Evolutionary conservation across 2,888 invertebrate genomes (phyloP).

Genomic region (Spodoptera picta): DNA sequence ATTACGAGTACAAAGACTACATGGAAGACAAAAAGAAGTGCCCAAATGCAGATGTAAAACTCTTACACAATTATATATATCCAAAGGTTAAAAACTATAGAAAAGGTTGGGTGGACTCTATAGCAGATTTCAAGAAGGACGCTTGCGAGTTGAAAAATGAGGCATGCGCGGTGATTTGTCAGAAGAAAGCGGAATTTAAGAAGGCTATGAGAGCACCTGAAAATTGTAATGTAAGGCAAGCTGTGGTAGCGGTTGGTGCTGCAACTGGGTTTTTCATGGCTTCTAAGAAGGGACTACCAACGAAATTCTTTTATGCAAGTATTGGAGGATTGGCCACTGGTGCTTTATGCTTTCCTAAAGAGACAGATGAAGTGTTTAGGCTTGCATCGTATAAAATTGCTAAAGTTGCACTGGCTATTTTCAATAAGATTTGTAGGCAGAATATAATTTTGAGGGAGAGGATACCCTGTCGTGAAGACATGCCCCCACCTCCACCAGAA

Average conservation of each 20-base stretch:
- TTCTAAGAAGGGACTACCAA: conserved; percentile 47
- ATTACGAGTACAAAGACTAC: conserved; percentile 72
- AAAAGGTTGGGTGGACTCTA: conserved; percentile 30
- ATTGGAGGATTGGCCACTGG: conserved; percentile 21
- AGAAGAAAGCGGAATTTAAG: conserved; percentile 57
- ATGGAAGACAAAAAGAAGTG: conserved; percentile 60
- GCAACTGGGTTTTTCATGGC: conserved; percentile 58
- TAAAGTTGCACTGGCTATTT: conserved; percentile 50
- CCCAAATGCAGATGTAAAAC: conserved; percentile 61
- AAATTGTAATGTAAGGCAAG: conserved; percentile 62
- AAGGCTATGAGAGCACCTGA: conserved; percentile 65
- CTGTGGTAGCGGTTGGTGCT: conserved; percentile 57
- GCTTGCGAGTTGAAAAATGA: conserved; percentile 36
- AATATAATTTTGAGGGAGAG: conserved; percentile 60
- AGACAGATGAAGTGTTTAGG: conserved; percentile 67
- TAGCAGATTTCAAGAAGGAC: conserved; percentile 31
- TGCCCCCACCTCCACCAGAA: conserved; percentile 50
- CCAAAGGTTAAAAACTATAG: conserved; percentile 66
- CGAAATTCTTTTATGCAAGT: conserved; percentile 27
- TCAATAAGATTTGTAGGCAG: conserved; percentile 60
- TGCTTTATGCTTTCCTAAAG: conserved; percentile 32
- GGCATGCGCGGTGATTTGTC: conserved; percentile 14
- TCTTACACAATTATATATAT: conserved; percentile 64
- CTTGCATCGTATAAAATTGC: conserved; percentile 50
- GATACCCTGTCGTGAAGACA: conserved; percentile 65